Conservation (phyloP, 1,140 invertebrate genomes). For the Brachionus calyciflorus region DNA sequence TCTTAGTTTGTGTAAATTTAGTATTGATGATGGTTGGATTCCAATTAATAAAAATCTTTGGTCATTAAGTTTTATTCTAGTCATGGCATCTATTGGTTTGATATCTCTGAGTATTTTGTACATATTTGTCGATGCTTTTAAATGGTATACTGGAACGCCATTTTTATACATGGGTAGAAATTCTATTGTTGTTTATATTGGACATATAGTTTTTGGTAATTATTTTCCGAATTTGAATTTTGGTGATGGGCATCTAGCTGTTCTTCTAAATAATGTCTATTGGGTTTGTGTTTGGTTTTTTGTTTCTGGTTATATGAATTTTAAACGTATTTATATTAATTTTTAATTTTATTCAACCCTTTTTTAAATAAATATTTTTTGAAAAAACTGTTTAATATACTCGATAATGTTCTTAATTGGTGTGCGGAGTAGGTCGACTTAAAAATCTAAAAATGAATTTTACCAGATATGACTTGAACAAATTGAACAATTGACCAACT, state of each 20-base stretch:
- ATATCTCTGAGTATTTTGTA: conserved; percentile 72
- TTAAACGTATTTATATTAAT: conserved; percentile 70
- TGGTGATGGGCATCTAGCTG: conserved; percentile 68
- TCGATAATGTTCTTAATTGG: too few species aligned
- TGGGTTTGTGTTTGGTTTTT: conserved; percentile 76
- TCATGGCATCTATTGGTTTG: conserved; percentile 71
- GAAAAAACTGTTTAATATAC: not conserved
- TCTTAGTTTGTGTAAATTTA: conserved; percentile 13
- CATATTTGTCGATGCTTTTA: conserved; percentile 72
- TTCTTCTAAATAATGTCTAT: conserved; percentile 74
- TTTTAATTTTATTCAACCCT: conserved; percentile 52
- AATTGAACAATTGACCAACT: too few species aligned
- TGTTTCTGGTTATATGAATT: conserved; percentile 70
- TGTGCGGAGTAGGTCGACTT: too few species aligned
- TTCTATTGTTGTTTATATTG: conserved; percentile 78
- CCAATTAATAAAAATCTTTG: conserved; percentile 85
- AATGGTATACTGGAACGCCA: conserved; percentile 76
- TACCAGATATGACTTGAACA: too few species aligned
- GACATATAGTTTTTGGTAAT: conserved; percentile 73
- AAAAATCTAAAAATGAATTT: too few species aligned
- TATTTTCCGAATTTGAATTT: conserved; percentile 73
- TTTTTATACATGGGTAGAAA: conserved; percentile 79
- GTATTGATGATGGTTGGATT: conserved; percentile 68
- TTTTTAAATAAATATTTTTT: not conserved
- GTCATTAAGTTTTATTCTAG: conserved; percentile 70